Evolutionary conservation across 2,113 vertebrate genomes (phyloP), one percentile per base, ranked within the genome.

Genomic region (Nesoenas mayeri): DNA sequence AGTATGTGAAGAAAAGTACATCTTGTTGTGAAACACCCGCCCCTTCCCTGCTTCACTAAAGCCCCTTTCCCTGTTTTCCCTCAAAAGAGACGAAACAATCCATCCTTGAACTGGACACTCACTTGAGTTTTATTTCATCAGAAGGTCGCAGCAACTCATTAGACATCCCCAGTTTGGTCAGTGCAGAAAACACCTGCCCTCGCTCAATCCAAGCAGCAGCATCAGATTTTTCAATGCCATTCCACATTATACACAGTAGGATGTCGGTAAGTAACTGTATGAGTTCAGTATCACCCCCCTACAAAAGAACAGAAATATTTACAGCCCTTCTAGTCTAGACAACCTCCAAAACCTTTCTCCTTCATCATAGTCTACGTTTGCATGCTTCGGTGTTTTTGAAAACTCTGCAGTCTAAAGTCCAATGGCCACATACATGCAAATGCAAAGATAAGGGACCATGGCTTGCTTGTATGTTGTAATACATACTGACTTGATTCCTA

Each of bases 141-240:
- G 99, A 98, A 22, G 99, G 98, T 74, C 97, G 97, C 73, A 99
- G 97, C 83, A 99, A 96, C 58, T 99, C 99, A 21, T 98, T 99
- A 93, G 98, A 98, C 9, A 98, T 98, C 57, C 98, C 99, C 87
- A 99, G 97, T 96, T 99, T 99, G 91, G 98, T 98, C 69, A 99
- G 98, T 44, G 99, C 99, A 11, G 99, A 99, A 97, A 99, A 99
- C 42, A 99, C 99, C 85, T 99, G 99, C 28, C 99, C 99, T 21
- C 99, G 98, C 96, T 99, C 99, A 93, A 99, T 94, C 99, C 99
- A 99, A 50, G 99, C 98, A 13, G 95, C 96, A 36, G 99, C 98
- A 65, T 99, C 99, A 2, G 99, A 99, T n/a, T 98, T 99, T 91
- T 99, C 99, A 31, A 99, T 97, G 17, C 99, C 99, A 36, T 98